These are phyloP conservation scores for Heliconius ismenius DNA, from an alignment of 2,888 invertebrate genomes.

Conservation along the genomic window DNA sequence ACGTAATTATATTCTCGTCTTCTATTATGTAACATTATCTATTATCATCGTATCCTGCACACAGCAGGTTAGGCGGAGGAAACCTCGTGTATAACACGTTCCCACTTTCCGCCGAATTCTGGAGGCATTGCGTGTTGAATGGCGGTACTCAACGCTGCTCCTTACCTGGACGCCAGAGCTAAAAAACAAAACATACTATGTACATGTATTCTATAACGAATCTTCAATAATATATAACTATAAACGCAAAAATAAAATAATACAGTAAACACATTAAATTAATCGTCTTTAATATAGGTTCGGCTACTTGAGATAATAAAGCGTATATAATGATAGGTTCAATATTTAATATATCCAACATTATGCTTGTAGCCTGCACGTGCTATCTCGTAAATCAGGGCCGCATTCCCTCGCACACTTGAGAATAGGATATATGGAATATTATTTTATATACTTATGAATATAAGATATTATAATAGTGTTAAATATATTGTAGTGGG, in stretches of 20 bases:
- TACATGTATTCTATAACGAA: neutral
- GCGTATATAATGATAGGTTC: conserved; percentile 31
- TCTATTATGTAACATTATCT: no score
- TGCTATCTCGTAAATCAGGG: conserved; percentile 37
- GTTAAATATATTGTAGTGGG: no score
- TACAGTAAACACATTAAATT: conserved; percentile 18
- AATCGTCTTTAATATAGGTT: conserved; percentile 30
- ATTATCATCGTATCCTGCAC: no score
- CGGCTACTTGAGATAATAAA: conserved; percentile 35
- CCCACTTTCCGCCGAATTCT: no score
- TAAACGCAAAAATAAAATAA: neutral
- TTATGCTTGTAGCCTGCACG: conserved; percentile 37
- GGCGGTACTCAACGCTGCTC: no score
- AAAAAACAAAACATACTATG: neutral
- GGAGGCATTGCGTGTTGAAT: no score
- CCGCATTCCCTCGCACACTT: conserved; percentile 32
- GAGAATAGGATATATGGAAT: neutral
- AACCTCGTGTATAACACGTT: no score
- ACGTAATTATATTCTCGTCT: no score
- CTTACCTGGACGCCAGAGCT: no score
- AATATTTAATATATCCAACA: conserved; percentile 31
- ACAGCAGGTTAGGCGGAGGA: no score
- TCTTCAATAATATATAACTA: neutral
- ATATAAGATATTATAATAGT: neutral
- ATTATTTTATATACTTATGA: no score